Evolutionary conservation across 2,888 invertebrate species (phyloP).

Genomic region (Imbricaverruca yamaguchii): DNA sequence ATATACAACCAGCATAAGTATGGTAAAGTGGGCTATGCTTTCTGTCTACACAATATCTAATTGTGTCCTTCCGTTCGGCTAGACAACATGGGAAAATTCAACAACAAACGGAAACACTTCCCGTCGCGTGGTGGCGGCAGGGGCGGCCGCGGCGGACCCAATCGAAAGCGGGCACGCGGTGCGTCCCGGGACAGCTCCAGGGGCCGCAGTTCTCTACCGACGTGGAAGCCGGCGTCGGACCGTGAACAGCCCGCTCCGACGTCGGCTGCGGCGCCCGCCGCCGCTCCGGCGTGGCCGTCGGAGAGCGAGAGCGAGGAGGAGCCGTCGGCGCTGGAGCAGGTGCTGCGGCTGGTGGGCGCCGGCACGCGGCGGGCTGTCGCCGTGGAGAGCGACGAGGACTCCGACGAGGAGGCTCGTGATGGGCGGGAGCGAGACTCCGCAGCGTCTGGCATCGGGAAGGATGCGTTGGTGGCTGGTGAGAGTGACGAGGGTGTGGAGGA

Average conservation of each 20-base stretch:
- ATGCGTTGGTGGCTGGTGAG: not conserved
- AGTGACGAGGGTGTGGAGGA: not conserved
- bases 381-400: not conserved
- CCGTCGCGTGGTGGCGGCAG: not conserved
- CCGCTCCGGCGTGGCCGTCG: not conserved
- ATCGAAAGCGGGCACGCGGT: not conserved
- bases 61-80: too few species aligned
- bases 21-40: too few species aligned
- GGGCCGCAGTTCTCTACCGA: not conserved
- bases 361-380: not conserved
- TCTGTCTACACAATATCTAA: too few species aligned
- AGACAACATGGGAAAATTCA: not conserved
- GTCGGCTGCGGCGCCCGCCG: not conserved
- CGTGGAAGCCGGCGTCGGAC: not conserved
- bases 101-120: not conserved
- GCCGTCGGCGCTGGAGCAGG: slow-evolving; percentile 1
- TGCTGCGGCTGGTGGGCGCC: not conserved
- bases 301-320: slow-evolving; percentile 17
- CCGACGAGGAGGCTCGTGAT: not conserved
- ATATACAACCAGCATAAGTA: too few species aligned
- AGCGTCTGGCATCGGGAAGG: not conserved
- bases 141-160: not conserved
- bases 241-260: not conserved
- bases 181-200: not conserved
- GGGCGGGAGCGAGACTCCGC: not conserved